phyloP scores from a whole-genome alignment of 2,888 invertebrate species.

The Helleia helle region DNA sequence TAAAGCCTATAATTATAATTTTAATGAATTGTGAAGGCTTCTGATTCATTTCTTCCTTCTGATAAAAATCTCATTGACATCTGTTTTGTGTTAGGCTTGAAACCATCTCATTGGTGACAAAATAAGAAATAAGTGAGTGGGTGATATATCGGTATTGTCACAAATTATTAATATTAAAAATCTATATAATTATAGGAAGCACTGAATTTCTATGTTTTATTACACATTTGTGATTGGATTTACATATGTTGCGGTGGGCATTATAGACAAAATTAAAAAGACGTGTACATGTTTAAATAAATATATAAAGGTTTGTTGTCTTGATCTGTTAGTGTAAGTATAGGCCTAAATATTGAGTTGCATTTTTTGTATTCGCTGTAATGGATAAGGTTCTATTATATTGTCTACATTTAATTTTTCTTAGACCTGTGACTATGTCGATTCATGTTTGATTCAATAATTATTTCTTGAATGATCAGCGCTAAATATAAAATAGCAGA shows the following conservation, averaged over 20 bases:
- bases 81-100: too few relatives aligned
- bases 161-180: slow-evolving; percentile 31
- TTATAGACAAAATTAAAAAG: slow-evolving; percentile 29
- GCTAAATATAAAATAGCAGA: too few relatives aligned
- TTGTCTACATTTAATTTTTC: neutral
- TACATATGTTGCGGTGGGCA: slow-evolving; percentile 46
- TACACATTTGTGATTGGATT: slow-evolving; percentile 62
- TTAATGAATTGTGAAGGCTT: neutral
- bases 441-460: neutral
- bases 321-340: slow-evolving; percentile 11
- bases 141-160: slow-evolving; percentile 12
- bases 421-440: neutral
- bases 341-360: slow-evolving; percentile 2
- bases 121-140: slow-evolving; percentile 20
- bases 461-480: too few relatives aligned
- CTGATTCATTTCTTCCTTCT: too few relatives aligned
- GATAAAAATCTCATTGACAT: too few relatives aligned
- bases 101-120: too few relatives aligned
- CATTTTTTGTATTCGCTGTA: slow-evolving; percentile 6
- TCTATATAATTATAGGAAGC: slow-evolving; percentile 54
- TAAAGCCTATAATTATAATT: too few relatives aligned
- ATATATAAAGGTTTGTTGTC: slow-evolving; percentile 20
- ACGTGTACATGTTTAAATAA: slow-evolving; percentile 25
- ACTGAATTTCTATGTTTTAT: slow-evolving; percentile 69
- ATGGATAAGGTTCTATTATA: neutral